phyloP scores from a whole-genome alignment of 2,888 invertebrate species.

The Chrysomela aeneicollis region DNA sequence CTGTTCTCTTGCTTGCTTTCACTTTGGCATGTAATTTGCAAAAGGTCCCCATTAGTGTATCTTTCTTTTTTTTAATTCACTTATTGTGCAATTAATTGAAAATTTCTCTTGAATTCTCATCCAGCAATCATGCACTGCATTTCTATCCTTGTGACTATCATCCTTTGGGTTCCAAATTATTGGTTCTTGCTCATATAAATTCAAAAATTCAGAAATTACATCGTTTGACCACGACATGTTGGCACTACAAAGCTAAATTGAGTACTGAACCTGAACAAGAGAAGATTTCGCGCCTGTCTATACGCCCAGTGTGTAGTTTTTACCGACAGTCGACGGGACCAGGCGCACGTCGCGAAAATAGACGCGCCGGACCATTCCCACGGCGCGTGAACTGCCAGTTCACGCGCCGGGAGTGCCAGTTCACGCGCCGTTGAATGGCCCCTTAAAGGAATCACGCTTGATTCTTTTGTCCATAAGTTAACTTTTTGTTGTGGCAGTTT shows the following conservation, averaged over 20 bases:
- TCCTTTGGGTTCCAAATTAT: slow-evolving; percentile 42
- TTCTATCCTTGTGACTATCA: slow-evolving; percentile 17
- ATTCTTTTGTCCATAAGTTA: not conserved
- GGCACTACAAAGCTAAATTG: too few species aligned
- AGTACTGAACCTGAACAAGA: too few species aligned
- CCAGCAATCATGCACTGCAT: slow-evolving; percentile 12
- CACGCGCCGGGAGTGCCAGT: too few species aligned
- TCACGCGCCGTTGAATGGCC: too few species aligned
- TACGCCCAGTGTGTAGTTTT: too few species aligned
- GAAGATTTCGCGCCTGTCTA: too few species aligned
- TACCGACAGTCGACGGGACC: too few species aligned
- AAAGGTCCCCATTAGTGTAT: slow-evolving; percentile 50
- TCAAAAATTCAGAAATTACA: slow-evolving; percentile 60
- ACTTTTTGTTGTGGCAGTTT: too few species aligned
- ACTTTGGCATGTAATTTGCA: not conserved
- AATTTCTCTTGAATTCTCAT: slow-evolving; percentile 11
- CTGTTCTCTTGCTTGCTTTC: slow-evolving; percentile 4
- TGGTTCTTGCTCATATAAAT: slow-evolving; percentile 60
- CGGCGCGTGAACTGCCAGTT: too few species aligned
- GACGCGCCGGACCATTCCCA: too few species aligned
- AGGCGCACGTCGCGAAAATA: too few species aligned
- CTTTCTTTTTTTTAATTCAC: slow-evolving; percentile 18
- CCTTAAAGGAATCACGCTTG: not conserved
- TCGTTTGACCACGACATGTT: slow-evolving; percentile 54
- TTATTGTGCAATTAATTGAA: not conserved